These are phyloP conservation scores for Rhimphoctona megacephalus DNA, from an alignment of 2,888 invertebrate genomes.

Conservation along the genomic window DNA sequence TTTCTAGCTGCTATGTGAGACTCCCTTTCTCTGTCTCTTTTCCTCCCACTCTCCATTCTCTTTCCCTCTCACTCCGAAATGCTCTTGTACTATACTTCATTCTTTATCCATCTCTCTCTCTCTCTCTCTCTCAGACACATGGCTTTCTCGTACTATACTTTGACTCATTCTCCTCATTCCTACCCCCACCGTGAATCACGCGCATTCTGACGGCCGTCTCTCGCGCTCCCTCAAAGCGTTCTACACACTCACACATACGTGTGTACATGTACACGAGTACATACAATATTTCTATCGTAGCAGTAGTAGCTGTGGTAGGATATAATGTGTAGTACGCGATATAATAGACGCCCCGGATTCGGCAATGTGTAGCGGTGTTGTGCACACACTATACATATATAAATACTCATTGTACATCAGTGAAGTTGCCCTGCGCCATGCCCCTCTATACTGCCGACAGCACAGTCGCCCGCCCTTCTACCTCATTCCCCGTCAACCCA, in stretches of 20 bases:
- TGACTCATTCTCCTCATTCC: constrained; percentile 60
- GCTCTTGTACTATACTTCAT: constrained; percentile 46
- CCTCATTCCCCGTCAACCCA: constrained; percentile 57
- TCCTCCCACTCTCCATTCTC: constrained; percentile 39
- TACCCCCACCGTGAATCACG: constrained; percentile 65
- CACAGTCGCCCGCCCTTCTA: constrained; percentile 65
- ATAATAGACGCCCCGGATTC: constrained; percentile 60
- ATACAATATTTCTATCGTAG: constrained; percentile 23
- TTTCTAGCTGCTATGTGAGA: constrained; percentile 11
- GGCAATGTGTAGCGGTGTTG: constrained; percentile 55
- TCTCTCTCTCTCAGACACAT: constrained; percentile 45
- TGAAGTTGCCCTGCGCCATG: constrained; percentile 13
- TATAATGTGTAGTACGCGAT: constrained; percentile 40
- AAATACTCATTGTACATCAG: constrained; percentile 34
- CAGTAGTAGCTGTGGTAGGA: constrained; percentile 39
- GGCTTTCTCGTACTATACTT: constrained; percentile 34
- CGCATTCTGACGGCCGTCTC: constrained; percentile 62
- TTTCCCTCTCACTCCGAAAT: constrained; percentile 50
- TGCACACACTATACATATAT: constrained; percentile 56
- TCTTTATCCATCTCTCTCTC: constrained; percentile 59
- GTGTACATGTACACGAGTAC: constrained; percentile 11
- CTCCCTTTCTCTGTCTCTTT: constrained; percentile 6
- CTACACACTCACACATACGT: constrained; percentile 12
- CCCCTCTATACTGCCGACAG: constrained; percentile 55
- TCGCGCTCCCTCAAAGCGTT: constrained; percentile 12